Conservation (phyloP, 2,888 invertebrate species). For the Bombyx huttoni region DNA sequence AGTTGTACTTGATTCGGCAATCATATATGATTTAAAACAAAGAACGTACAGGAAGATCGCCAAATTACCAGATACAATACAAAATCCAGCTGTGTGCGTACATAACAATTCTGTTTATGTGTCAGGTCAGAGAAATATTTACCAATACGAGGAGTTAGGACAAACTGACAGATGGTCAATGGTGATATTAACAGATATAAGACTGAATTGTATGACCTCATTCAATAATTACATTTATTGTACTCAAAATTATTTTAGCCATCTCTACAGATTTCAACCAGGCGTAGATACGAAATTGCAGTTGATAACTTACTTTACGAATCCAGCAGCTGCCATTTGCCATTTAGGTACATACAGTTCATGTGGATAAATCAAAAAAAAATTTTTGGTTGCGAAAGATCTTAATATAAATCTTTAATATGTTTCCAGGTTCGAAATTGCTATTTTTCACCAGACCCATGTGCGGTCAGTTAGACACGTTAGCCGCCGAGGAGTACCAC, state of each 20-base stretch:
- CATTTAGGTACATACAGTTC: not conserved
- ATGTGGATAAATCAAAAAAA: not conserved
- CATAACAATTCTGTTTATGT: conserved; percentile 38
- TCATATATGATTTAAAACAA: conserved; percentile 40
- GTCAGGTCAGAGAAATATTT: conserved; percentile 39
- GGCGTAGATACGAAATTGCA: conserved; percentile 25
- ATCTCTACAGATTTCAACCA: conserved; percentile 43
- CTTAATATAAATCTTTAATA: not conserved
- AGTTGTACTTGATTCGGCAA: conserved; percentile 36
- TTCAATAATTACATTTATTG: conserved; percentile 44
- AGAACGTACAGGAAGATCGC: conserved; percentile 34
- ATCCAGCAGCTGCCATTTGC: conserved; percentile 27
- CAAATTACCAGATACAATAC: conserved; percentile 44
- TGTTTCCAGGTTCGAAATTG: conserved; percentile 27
- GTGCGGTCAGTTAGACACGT: conserved; percentile 20
- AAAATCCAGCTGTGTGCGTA: conserved; percentile 43
- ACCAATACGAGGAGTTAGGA: conserved; percentile 30
- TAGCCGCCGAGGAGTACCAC: conserved; percentile 35
- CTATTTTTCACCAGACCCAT: conserved; percentile 35
- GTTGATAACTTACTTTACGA: conserved; percentile 24
- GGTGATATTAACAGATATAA: conserved; percentile 26
- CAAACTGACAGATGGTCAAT: conserved; percentile 29
- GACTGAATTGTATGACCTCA: conserved; percentile 34
- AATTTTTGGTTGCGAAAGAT: not conserved
- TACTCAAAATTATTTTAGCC: conserved; percentile 41